Evolutionary conservation across 2,797 vertebrate genomes (phyloP).

Genomic region (Enteromius afrohamiltoni): DNA sequence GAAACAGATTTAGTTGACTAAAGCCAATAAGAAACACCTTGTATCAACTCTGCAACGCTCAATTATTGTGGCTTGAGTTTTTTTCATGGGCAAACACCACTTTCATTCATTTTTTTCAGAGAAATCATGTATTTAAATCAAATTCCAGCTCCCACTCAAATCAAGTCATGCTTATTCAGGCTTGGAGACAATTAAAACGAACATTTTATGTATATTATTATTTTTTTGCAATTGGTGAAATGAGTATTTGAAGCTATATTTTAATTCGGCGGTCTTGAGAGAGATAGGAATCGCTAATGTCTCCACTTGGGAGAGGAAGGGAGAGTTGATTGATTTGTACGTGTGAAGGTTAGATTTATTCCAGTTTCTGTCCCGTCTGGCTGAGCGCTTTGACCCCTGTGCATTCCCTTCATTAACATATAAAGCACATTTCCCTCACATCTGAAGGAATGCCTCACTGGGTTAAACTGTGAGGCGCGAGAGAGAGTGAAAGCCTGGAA

Average conservation of each 20-base stretch:
- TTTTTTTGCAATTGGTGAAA: slow-evolving; percentile 19
- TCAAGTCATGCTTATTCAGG: slow-evolving; percentile 39
- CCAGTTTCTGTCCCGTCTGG: slow-evolving; percentile 54
- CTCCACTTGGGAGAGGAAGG: slow-evolving; percentile 45
- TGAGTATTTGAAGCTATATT: neutral
- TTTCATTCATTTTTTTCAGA: slow-evolving; percentile 11
- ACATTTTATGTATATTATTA: neutral
- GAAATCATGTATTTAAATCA: neutral
- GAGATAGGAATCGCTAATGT: slow-evolving; percentile 42
- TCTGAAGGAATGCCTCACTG: slow-evolving; percentile 48
- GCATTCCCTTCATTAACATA: slow-evolving; percentile 65
- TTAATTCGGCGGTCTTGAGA: neutral
- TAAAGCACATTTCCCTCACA: slow-evolving; percentile 61
- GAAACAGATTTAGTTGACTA: neutral
- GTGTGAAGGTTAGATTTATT: slow-evolving; percentile 62
- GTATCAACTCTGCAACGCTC: neutral
- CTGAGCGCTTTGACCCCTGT: slow-evolving; percentile 58
- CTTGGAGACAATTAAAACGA: slow-evolving; percentile 44
- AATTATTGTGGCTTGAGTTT: neutral
- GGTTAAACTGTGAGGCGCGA: slow-evolving; percentile 33
- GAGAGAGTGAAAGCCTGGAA: neutral
- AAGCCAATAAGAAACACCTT: too few species aligned
- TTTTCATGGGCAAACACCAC: neutral
- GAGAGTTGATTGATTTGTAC: slow-evolving; percentile 57
- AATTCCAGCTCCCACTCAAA: neutral